Evolutionary conservation across 2,888 invertebrate genomes (phyloP).

Genomic region (Lissonota sp.): DNA sequence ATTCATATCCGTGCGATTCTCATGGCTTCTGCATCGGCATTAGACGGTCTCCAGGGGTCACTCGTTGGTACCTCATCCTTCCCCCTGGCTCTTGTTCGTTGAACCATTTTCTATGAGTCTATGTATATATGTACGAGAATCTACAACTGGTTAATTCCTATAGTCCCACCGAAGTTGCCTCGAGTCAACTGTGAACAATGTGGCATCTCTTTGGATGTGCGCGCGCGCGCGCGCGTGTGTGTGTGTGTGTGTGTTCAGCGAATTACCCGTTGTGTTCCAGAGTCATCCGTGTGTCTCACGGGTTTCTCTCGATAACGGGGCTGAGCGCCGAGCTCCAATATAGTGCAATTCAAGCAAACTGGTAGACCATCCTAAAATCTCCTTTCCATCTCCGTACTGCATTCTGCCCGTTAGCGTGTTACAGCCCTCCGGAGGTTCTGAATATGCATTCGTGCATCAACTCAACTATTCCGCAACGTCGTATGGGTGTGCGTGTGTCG

Average conservation of each 20-base stretch:
- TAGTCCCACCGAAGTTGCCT: conserved; percentile 19
- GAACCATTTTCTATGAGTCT: conserved; percentile 4
- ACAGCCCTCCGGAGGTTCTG: conserved; percentile 5
- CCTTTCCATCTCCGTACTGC: conserved; percentile 11
- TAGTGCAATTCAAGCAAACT: conserved; percentile 76
- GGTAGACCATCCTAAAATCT: conserved; percentile 62
- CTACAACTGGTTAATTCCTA: neutral
- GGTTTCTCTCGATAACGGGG: conserved; percentile 76
- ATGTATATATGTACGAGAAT: neutral
- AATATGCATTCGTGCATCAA: conserved; percentile 44
- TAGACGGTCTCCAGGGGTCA: conserved; percentile 1
- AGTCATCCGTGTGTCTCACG: conserved; percentile 66
- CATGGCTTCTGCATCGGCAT: neutral
- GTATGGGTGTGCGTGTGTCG: neutral
- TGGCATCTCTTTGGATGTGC: neutral
- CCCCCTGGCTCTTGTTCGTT: neutral
- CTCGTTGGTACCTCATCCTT: neutral
- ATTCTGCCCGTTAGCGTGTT: neutral
- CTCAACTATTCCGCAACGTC: conserved; percentile 14
- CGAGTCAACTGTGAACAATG: conserved; percentile 20
- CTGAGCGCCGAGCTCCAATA: conserved; percentile 67
- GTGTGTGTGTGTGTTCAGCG: neutral
- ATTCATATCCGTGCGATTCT: neutral
- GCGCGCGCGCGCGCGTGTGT: neutral
- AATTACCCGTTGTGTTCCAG: conserved; percentile 37